Conservation (phyloP, 1,140 invertebrate species). For the Drosophila repletoides region DNA sequence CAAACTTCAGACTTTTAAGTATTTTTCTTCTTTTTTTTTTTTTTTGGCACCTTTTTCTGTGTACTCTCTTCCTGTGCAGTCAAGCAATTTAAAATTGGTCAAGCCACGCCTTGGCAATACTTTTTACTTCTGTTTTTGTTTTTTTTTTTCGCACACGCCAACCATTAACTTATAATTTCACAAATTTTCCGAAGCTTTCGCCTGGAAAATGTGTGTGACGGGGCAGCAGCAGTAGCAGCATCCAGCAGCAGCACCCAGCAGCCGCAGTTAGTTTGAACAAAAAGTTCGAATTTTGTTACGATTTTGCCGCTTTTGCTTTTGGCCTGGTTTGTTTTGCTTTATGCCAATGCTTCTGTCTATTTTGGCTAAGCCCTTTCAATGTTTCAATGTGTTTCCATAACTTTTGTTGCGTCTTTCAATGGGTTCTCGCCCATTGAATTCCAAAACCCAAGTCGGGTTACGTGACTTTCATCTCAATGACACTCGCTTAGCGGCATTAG, state of each 20-base stretch:
- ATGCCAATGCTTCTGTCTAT: conserved; percentile 21
- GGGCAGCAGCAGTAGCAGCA: too few species aligned
- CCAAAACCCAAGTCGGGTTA: conserved; percentile 57
- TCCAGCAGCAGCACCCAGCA: too few species aligned
- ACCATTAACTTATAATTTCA: conserved; percentile 77
- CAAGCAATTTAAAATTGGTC: conserved; percentile 45
- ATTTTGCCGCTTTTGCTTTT: conserved; percentile 32
- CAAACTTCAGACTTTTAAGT: conserved; percentile 5
- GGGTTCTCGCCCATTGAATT: conserved; percentile 41
- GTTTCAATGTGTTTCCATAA: conserved; percentile 78
- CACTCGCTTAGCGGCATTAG: conserved; percentile 21
- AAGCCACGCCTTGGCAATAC: conserved; percentile 31
- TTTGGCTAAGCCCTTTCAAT: conserved; percentile 54
- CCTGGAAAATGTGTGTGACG: conserved; percentile 72
- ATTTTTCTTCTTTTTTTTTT: conserved; percentile 14
- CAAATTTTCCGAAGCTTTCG: conserved; percentile 63
- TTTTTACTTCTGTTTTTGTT: too few species aligned
- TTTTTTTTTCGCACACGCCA: conserved; percentile 53
- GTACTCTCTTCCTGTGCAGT: conserved; percentile 17
- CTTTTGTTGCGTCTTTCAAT: conserved; percentile 65
- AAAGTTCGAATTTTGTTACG: conserved; percentile 56
- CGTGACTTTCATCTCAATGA: conserved; percentile 71
- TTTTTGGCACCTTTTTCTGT: conserved; percentile 8
- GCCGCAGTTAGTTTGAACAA: too few species aligned
- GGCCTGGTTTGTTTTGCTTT: background rate